These are phyloP conservation scores for Aurelia aurita DNA, from an alignment of 30 jellyfish, hydroid and myxozoan species.

Conservation along the genomic window DNA sequence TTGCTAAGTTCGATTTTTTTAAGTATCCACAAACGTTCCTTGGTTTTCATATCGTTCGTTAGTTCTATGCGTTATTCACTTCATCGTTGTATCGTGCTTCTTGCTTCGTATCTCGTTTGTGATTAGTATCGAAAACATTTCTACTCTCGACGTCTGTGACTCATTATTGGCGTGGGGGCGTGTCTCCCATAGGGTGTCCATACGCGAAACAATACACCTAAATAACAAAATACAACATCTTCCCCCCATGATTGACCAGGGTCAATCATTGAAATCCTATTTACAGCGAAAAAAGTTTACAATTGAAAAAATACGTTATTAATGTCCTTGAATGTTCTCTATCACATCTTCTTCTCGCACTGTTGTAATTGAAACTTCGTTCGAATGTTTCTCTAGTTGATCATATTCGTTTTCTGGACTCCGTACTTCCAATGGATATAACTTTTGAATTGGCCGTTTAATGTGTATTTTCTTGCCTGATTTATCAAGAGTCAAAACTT, in stretches of 20 bases:
- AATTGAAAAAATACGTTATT: neutral
- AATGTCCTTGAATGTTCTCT: neutral
- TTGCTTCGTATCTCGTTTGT: too few relatives aligned
- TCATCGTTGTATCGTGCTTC: too few relatives aligned
- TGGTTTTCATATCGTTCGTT: too few relatives aligned
- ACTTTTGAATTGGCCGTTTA: constrained; percentile 4
- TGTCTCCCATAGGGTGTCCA: neutral
- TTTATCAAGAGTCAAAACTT: neutral
- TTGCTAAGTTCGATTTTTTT: too few relatives aligned
- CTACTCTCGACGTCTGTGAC: too few relatives aligned
- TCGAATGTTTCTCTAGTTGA: neutral
- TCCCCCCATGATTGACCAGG: constrained; percentile 5
- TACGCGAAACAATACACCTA: neutral
- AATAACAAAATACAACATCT: neutral
- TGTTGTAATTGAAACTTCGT: neutral
- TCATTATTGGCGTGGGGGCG: neutral
- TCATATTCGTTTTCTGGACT: neutral
- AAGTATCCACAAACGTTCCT: too few relatives aligned
- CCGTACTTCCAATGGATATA: constrained; percentile 1
- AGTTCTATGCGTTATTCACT: too few relatives aligned
- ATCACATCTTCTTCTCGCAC: neutral
- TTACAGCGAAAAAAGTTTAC: neutral
- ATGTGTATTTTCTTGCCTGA: neutral
- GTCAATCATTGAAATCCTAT: neutral
- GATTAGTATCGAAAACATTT: too few relatives aligned